A percentile compares a stretch with the other conserved stretches of the same genome.
Conservation (phyloP, 2,888 invertebrate species). For the Aquatica leii region DNA sequence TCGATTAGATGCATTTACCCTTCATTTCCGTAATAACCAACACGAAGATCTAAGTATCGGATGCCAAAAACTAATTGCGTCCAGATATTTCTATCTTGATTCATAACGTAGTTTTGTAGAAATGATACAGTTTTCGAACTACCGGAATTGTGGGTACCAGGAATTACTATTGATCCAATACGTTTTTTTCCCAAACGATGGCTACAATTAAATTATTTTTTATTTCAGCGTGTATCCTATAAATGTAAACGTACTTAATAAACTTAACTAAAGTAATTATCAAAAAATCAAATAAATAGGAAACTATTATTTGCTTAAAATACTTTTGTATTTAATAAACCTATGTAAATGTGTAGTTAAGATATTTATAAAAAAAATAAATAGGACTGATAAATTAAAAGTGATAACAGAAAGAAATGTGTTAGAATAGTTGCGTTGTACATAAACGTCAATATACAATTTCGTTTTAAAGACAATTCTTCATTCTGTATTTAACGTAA, state of each 20-base stretch:
- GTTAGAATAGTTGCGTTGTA: no score
- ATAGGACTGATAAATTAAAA: no score
- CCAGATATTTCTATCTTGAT: conserved; percentile 84
- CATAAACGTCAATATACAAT: no score
- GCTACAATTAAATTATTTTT: no score
- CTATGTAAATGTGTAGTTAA: no score
- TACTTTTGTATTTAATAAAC: neutral
- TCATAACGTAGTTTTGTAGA: conserved; percentile 61
- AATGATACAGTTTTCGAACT: conserved; percentile 63
- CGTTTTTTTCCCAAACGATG: conserved; percentile 65
- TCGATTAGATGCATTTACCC: conserved; percentile 36
- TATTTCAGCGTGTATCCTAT: no score
- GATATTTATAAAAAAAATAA: no score
- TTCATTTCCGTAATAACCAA: conserved; percentile 70
- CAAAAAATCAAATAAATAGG: neutral
- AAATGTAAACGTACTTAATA: no score
- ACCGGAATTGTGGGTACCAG: conserved; percentile 76
- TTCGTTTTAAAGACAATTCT: no score
- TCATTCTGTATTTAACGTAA: no score
- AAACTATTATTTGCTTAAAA: neutral
- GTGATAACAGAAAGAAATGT: no score
- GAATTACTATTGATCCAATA: conserved; percentile 69
- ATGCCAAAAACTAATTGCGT: conserved; percentile 85
- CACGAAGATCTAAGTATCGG: conserved; percentile 81
- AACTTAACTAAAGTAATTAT: no score